phyloP scores from a whole-genome alignment of 37 sponge, comb jelly and placozoan species.

The Hormiphora californensis region DNA sequence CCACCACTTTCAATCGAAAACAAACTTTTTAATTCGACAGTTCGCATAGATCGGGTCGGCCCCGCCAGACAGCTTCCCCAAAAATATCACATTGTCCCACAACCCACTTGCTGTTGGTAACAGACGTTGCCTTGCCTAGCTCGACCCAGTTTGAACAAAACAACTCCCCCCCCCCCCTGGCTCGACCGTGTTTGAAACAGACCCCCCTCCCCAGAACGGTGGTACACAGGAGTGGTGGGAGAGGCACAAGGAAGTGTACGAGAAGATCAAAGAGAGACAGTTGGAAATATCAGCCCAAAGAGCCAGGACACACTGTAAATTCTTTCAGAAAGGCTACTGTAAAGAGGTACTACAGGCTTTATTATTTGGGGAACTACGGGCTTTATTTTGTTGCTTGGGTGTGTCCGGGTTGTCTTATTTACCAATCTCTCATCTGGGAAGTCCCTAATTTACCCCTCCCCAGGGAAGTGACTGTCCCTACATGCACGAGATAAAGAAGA shows the following conservation, averaged over 20 bases:
- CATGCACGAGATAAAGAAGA: conserved; percentile 32
- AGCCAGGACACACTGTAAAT: conserved; percentile 22
- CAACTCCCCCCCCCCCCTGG: no score
- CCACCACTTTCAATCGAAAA: background rate
- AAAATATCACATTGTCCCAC: no score
- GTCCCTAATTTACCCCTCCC: background rate
- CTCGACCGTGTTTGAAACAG: no score
- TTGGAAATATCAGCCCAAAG: conserved; percentile 16
- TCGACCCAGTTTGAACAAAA: no score
- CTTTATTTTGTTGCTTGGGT: background rate
- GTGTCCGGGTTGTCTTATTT: background rate
- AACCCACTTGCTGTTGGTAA: no score
- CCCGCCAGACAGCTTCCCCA: no score
- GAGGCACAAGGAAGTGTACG: conserved; percentile 45
- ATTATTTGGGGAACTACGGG: background rate
- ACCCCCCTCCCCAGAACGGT: no score
- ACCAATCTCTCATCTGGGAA: background rate
- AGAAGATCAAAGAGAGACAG: conserved; percentile 32
- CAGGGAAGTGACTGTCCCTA: conserved; percentile 21
- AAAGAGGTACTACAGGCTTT: background rate
- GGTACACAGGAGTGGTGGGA: conserved; percentile 56
- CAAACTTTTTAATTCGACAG: background rate
- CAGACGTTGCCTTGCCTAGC: no score
- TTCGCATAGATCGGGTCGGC: no score
- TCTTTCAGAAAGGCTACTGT: conserved; percentile 51